Conservation (phyloP, 2,888 invertebrate genomes). For the Pyralis farinalis region DNA sequence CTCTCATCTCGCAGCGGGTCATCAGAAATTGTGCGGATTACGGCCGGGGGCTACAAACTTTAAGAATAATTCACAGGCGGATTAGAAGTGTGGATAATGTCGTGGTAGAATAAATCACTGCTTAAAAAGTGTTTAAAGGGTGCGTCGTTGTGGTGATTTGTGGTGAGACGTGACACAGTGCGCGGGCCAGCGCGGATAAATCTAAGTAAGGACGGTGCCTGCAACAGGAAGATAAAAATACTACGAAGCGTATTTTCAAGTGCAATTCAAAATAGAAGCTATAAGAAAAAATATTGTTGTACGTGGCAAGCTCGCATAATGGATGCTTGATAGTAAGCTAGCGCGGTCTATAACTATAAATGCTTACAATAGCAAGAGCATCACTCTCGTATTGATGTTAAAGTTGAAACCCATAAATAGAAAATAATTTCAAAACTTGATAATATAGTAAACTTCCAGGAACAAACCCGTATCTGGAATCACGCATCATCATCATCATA, state of each 20-base stretch:
- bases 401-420: too few relatives aligned
- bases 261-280: too few relatives aligned
- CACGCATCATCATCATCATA: too few relatives aligned
- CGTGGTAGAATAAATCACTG: conserved; percentile 61
- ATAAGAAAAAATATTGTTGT: too few relatives aligned
- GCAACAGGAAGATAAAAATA: conserved; percentile 47
- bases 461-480: too few relatives aligned
- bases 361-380: too few relatives aligned
- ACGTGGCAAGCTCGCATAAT: too few relatives aligned
- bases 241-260: neutral
- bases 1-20: conserved; percentile 41
- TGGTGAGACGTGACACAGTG: conserved; percentile 32
- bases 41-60: conserved; percentile 55
- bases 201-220: conserved; percentile 23
- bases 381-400: too few relatives aligned
- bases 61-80: conserved; percentile 59
- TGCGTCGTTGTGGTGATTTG: conserved; percentile 52
- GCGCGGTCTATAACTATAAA: too few relatives aligned
- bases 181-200: neutral
- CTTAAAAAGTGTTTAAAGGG: conserved; percentile 58
- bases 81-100: conserved; percentile 64
- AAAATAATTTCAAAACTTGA: too few relatives aligned
- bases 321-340: too few relatives aligned
- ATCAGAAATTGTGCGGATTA: conserved; percentile 50
- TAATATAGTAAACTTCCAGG: too few relatives aligned